Evolutionary conservation across 2,888 invertebrate species (phyloP).

Genomic region (Pyralis farinalis): DNA sequence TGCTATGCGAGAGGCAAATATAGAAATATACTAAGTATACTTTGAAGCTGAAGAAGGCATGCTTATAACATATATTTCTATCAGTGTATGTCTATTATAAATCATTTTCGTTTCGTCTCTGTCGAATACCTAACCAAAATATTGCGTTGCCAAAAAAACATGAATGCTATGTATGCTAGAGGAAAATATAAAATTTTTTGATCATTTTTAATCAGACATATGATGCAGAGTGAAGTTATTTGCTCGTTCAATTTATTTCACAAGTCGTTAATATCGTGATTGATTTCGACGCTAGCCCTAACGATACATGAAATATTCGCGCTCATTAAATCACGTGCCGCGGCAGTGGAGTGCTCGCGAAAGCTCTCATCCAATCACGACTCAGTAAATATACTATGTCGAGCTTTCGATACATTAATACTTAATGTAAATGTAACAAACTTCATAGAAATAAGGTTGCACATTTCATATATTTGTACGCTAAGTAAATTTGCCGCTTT

Average conservation of each 20-base stretch:
- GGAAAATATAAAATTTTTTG: conserved; percentile 1
- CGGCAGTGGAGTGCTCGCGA: conserved; percentile 55
- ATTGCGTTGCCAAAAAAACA: no score
- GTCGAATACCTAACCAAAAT: no score
- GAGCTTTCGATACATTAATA: conserved; percentile 37
- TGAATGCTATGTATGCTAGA: no score
- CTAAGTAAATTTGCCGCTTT: no score
- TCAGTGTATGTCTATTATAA: no score
- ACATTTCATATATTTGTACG: neutral
- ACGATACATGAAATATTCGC: conserved; percentile 75
- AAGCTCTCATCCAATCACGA: conserved; percentile 56
- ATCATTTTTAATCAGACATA: conserved; percentile 18
- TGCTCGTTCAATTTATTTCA: conserved; percentile 66
- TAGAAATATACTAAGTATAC: no score
- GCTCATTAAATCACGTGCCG: conserved; percentile 69
- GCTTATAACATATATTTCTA: no score
- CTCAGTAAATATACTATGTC: conserved; percentile 52
- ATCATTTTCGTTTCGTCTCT: no score
- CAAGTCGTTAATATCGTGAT: conserved; percentile 73
- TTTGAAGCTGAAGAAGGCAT: no score
- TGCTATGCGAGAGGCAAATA: no score
- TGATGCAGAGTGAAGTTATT: conserved; percentile 32
- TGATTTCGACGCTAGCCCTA: conserved; percentile 69
- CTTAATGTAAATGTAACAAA: conserved; percentile 22
- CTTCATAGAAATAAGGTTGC: conserved; percentile 9